Evolutionary conservation across 2,113 vertebrate genomes (phyloP).

Genomic region (Glareola pratincola): DNA sequence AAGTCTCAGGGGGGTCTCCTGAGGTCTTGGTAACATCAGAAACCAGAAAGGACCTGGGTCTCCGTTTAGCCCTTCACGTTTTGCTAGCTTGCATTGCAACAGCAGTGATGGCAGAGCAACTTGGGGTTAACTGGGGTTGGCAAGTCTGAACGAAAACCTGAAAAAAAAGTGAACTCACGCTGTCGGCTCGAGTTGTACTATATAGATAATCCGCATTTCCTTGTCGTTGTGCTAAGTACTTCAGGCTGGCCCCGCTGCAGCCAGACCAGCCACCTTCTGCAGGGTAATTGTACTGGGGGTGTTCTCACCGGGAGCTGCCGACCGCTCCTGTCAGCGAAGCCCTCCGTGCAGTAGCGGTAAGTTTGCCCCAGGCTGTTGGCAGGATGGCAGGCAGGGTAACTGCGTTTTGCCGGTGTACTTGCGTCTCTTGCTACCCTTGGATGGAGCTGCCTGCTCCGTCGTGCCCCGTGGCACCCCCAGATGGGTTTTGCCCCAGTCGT

Average conservation of each 20-base stretch:
- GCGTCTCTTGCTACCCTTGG: neutral
- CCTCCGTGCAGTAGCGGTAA: neutral
- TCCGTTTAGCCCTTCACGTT: neutral
- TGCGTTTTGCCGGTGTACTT: neutral
- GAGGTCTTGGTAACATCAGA: neutral
- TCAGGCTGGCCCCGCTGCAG: neutral
- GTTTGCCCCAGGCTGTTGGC: neutral
- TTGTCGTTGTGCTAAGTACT: neutral
- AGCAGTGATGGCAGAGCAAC: neutral
- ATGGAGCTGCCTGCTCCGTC: neutral
- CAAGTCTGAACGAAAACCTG: neutral
- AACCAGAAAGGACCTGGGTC: neutral
- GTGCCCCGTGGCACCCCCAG: accelerated
- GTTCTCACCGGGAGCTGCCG: neutral
- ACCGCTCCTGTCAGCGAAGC: neutral
- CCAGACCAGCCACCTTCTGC: neutral
- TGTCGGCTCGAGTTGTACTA: accelerated
- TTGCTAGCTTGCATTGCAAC: neutral
- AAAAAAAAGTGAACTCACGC: neutral
- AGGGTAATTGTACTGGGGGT: neutral
- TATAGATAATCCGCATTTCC: neutral
- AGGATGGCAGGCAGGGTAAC: neutral
- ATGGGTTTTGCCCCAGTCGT: neutral
- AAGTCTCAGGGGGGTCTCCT: neutral
- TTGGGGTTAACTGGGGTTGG: neutral